Percentiles rank a stretch among this genome's conserved stretches.
phyloP scores from a whole-genome alignment of 2,113 vertebrate genomes.

The Poicephalus meyeri region DNA sequence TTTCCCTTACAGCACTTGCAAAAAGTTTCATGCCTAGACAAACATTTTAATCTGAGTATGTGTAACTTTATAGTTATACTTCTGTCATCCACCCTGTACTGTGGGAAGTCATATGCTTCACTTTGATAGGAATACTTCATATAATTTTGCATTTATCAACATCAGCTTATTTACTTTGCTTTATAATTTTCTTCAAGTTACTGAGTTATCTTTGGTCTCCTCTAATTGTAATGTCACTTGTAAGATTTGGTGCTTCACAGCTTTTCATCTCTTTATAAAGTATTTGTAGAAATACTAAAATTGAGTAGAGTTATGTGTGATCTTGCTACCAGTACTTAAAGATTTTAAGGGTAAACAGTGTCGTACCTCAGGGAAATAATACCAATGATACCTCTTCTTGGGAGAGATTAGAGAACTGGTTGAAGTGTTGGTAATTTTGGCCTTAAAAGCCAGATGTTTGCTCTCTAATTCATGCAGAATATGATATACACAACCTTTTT shows the following conservation, averaged over 20 bases:
- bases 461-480: background rate
- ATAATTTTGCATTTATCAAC: background rate
- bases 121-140: background rate
- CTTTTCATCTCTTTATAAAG: background rate
- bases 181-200: background rate
- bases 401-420: background rate
- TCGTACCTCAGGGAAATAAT: background rate
- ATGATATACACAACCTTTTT: background rate
- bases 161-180: background rate
- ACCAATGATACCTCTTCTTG: background rate
- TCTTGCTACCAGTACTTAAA: background rate
- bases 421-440: background rate
- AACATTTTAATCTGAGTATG: background rate
- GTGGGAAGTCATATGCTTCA: background rate
- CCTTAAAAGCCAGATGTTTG: background rate
- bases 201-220: background rate
- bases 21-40: background rate
- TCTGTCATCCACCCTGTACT: background rate
- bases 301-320: background rate
- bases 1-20: background rate
- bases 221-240: background rate
- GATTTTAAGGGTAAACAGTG: background rate
- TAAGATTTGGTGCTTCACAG: background rate
- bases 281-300: background rate
- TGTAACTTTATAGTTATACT: background rate